Evolutionary conservation across 92 coral and sea anemone species (phyloP).

Genomic region (Blastomussa wellsi): DNA sequence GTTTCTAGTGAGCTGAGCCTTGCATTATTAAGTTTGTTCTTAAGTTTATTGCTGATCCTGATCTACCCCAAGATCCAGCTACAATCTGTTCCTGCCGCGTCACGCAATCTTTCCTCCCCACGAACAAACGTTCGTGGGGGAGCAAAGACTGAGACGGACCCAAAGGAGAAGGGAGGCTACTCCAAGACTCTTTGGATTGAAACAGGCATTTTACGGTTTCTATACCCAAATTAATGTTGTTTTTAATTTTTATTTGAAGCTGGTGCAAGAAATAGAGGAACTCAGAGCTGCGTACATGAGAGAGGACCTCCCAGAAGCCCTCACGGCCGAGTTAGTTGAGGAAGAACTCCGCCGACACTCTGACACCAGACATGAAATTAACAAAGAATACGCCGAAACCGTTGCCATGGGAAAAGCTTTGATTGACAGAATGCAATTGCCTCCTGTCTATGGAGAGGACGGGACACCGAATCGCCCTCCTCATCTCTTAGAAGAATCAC

Average conservation of each 20-base stretch:
- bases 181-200: no score
- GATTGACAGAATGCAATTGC: constrained; percentile 85
- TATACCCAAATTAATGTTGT: background rate
- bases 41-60: no score
- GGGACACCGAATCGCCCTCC: constrained; percentile 50
- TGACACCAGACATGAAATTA: constrained; percentile 75
- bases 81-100: no score
- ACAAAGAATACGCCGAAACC: constrained; percentile 84
- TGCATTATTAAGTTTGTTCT: no score
- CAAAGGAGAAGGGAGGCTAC: no score
- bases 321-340: constrained; percentile 54
- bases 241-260: constrained; percentile 2
- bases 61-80: no score
- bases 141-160: no score
- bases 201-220: no score
- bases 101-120: no score
- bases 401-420: constrained; percentile 86
- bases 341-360: constrained; percentile 71
- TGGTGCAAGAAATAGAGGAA: constrained; percentile 68
- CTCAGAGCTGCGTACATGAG: constrained; percentile 58
- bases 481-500: constrained; percentile 86
- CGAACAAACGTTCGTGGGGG: no score
- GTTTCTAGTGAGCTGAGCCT: no score
- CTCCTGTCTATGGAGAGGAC: constrained; percentile 65
- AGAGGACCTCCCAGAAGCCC: constrained; percentile 71